A percentile compares a stretch with the other conserved stretches of the same genome.
Conservation (phyloP, 2,888 invertebrate genomes). For the Callimorpha dominula region DNA sequence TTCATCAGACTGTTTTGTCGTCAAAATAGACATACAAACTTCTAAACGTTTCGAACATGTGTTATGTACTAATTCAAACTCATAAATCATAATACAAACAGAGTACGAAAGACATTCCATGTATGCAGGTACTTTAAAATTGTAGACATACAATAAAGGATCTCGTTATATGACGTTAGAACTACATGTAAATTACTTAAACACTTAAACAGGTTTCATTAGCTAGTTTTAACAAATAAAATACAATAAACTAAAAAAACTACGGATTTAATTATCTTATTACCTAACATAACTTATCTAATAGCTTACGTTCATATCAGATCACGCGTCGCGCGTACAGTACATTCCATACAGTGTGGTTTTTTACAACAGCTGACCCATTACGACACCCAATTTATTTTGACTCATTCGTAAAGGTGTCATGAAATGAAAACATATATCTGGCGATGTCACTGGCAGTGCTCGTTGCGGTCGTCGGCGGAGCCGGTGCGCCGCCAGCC, state of each 20-base stretch:
- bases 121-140: too few relatives aligned
- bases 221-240: not conserved
- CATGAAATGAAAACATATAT: not conserved
- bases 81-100: too few relatives aligned
- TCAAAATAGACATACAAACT: too few relatives aligned
- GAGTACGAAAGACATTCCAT: too few relatives aligned
- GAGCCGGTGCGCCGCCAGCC: constrained; percentile 97
- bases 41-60: too few relatives aligned
- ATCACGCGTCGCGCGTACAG: not conserved
- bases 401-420: not conserved
- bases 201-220: not conserved
- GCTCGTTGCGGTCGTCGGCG: constrained; percentile 92
- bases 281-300: not conserved
- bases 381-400: not conserved
- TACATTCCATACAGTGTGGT: not conserved
- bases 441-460: constrained; percentile 90
- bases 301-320: not conserved
- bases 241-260: not conserved
- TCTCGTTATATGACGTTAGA: not conserved
- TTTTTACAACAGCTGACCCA: not conserved
- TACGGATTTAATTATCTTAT: not conserved
- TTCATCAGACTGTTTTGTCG: too few relatives aligned
- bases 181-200: not conserved
- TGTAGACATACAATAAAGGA: not conserved
- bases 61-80: too few relatives aligned